phyloP scores from a whole-genome alignment of 2,888 invertebrate genomes.

The Cacoxenus indagator region DNA sequence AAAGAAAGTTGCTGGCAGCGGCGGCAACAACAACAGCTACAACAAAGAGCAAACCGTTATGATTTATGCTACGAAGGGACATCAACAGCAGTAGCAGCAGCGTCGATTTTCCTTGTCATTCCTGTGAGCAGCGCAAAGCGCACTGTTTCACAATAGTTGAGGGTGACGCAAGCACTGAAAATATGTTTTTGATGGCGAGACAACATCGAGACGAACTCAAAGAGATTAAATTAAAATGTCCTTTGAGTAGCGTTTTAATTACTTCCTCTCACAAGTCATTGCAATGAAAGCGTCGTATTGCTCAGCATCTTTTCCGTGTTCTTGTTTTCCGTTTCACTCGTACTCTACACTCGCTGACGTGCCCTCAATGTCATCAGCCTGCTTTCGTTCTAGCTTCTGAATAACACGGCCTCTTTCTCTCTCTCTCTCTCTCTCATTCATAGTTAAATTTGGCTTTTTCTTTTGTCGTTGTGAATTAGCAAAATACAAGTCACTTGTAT shows the following conservation, averaged over 20 bases:
- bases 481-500: too few relatives aligned
- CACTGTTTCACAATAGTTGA: too few relatives aligned
- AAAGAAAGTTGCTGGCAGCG: not conserved
- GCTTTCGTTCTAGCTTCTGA: too few relatives aligned
- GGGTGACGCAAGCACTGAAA: constrained; percentile 39
- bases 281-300: not conserved
- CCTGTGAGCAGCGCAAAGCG: constrained; percentile 30
- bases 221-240: constrained; percentile 65
- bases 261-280: constrained; percentile 44
- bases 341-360: too few relatives aligned
- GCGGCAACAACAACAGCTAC: constrained; percentile 26
- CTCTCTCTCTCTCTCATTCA: too few relatives aligned
- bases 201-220: constrained; percentile 64
- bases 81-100: too few relatives aligned
- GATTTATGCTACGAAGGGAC: constrained; percentile 48
- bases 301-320: too few relatives aligned
- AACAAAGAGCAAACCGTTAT: constrained; percentile 47
- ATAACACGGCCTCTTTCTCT: too few relatives aligned
- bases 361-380: too few relatives aligned
- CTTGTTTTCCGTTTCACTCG: too few relatives aligned
- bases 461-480: too few relatives aligned
- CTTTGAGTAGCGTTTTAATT: constrained; percentile 64
- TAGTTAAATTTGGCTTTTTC: too few relatives aligned
- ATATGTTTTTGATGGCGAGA: constrained; percentile 64
- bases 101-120: constrained; percentile 1